Base-by-base conservation (phyloP, 2,113 vertebrate species). In the Sebastes fasciatus region DNA sequence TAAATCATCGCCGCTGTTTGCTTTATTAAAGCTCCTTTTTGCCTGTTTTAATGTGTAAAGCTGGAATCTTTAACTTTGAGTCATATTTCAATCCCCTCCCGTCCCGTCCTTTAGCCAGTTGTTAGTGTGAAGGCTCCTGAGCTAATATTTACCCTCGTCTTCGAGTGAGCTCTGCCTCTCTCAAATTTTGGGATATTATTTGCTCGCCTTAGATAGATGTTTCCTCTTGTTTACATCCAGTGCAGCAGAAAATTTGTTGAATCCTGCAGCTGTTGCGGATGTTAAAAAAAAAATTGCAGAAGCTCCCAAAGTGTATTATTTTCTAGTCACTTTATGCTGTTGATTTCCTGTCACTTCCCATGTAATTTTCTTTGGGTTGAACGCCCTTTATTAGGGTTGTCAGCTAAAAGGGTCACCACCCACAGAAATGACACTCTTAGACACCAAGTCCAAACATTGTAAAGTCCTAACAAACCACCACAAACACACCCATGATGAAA, bases 1-100 rank as follows among this genome's bases (percentile, higher is more conserved):
- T 92, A 91, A 91, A 92, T 92, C 83, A 89, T 79, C 74, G 5
- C 55, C 17, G 60, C 77, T 93, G 88, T 92, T 93, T 91, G 86
- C 89, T 89, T 93, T 88, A 91, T 79, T 76, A 86, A 78, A 81
- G 11, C 71, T 79, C 42, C 42, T 76, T 78, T 80, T 83, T 52
- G 68, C 52, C 65, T 8, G 61, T 82, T 87, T 85, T 82, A 88
- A 65, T 23, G 55, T 77, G 51, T 43, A 70, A 86, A 64, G 66
- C 12, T 58, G 65, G 69, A 79, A 75, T 79, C 64, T 83, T 71
- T 74, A 78, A 85, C 66, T 81, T 83, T 5, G 46, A 81, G 76
- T 76, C 54, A 57, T 75, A 69, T 64, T 66, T 77, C 75, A 57
- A 19, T 75, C 14, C 51, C 26, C 63, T 58, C 73, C 48, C 4